phyloP scores from a whole-genome alignment of 2,888 invertebrate genomes.

The Drosophila mettleri region DNA sequence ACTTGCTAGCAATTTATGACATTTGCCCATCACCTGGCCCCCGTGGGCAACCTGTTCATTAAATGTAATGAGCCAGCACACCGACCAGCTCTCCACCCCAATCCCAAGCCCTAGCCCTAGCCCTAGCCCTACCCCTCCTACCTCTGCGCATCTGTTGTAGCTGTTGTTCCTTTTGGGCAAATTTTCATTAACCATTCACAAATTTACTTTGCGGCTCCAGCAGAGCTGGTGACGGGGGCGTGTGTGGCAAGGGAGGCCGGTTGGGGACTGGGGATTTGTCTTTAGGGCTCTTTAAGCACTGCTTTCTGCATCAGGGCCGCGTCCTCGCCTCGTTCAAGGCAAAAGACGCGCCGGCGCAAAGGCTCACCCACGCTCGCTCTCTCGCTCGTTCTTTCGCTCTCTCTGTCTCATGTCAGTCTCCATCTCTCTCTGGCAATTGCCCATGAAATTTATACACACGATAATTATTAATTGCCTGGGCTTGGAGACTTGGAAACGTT shows the following conservation, averaged over 20 bases:
- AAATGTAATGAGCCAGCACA: conserved; percentile 74
- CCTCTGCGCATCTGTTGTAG: conserved; percentile 8
- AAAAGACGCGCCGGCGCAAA: conserved; percentile 17
- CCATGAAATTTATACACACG: conserved; percentile 80
- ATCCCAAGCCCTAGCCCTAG: not conserved
- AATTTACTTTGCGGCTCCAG: conserved; percentile 76
- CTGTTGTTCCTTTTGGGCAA: conserved; percentile 35
- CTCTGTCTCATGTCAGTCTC: not conserved
- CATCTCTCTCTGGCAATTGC: conserved; percentile 66
- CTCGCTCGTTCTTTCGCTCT: not conserved
- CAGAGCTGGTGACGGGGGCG: not conserved
- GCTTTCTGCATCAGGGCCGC: conserved; percentile 36
- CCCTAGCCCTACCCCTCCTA: conserved; percentile 5
- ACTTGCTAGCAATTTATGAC: conserved; percentile 67
- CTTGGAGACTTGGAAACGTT: conserved; percentile 19
- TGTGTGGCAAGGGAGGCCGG: not conserved
- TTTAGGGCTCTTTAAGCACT: conserved; percentile 10
- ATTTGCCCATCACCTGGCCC: conserved; percentile 67
- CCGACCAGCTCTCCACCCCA: conserved; percentile 28
- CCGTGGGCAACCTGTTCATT: conserved; percentile 62
- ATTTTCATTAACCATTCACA: conserved; percentile 83
- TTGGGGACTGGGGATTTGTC: not conserved
- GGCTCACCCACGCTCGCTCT: conserved; percentile 59
- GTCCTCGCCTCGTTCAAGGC: conserved; percentile 67
- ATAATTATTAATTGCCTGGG: conserved; percentile 79